Conservation (phyloP, 1,140 invertebrate species). For the Mamestra configurata region DNA sequence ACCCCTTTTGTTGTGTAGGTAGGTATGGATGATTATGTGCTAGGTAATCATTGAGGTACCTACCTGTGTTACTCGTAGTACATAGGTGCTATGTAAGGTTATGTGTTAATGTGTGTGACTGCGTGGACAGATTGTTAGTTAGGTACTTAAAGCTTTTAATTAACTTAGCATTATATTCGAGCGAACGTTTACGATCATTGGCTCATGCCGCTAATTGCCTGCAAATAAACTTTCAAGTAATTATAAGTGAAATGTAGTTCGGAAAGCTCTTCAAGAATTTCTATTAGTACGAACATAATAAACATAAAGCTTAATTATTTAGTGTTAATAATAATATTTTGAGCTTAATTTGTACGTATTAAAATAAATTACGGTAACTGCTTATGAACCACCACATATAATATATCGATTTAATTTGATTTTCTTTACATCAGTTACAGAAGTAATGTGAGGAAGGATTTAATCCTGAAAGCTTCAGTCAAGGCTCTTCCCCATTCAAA, state of each 20-base stretch:
- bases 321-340: not conserved
- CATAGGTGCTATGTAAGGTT: not conserved
- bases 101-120: not conserved
- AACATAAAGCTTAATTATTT: not conserved
- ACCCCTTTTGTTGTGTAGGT: not conserved
- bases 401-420: no score
- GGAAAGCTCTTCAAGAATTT: not conserved
- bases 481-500: no score
- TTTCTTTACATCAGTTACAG: no score
- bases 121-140: not conserved
- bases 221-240: not conserved
- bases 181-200: not conserved
- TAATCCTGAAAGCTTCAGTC: no score
- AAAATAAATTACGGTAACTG: not conserved
- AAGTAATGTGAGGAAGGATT: no score
- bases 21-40: no score
- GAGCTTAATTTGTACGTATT: no score
- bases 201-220: not conserved
- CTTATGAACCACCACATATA: no score
- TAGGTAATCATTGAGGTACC: no score
- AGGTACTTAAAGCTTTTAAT: not conserved
- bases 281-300: not conserved
- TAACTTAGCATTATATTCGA: not conserved
- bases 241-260: not conserved
- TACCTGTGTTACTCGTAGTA: not conserved